A percentile compares a stretch with the other conserved stretches of the same genome.
These are phyloP conservation scores for Isichthys henryi DNA, from an alignment of 2,113 vertebrate genomes.

Conservation along the genomic window DNA sequence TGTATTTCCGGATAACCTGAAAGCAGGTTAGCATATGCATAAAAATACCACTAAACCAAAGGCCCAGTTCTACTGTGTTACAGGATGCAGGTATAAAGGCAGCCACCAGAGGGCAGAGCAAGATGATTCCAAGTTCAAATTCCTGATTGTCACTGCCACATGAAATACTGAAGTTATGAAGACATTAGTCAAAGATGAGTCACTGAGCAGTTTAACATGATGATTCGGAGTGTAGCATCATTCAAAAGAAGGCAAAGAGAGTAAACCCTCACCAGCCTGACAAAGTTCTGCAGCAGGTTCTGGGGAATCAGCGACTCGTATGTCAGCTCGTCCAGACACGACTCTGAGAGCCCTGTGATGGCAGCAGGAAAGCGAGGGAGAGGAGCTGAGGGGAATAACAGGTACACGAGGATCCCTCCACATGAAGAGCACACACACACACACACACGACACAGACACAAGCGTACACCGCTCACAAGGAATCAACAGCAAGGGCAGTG, in stretches of 20 bases:
- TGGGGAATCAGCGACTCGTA: constrained; percentile 85
- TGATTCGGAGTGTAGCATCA: neutral
- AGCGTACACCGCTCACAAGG: neutral
- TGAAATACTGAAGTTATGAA: neutral
- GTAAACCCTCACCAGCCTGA: constrained; percentile 72
- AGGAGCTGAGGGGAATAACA: neutral
- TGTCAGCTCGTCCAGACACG: constrained; percentile 77
- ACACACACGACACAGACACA: neutral
- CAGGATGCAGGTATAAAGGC: neutral
- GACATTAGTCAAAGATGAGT: neutral
- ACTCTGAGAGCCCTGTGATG: constrained; percentile 75
- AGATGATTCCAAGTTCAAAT: neutral
- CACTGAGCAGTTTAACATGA: neutral
- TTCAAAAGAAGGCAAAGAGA: neutral
- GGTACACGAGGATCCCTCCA: neutral
- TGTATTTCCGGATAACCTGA: neutral
- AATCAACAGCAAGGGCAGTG: neutral
- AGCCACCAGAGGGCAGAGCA: constrained; percentile 37
- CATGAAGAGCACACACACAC: neutral
- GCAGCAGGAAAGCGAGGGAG: neutral
- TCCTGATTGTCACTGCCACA: neutral
- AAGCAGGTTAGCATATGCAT: neutral
- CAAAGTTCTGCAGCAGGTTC: constrained; percentile 85
- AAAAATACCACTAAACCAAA: neutral
- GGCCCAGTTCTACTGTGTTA: neutral